Conservation (phyloP, 2,797 vertebrate species). For the Spea hammondii region DNA sequence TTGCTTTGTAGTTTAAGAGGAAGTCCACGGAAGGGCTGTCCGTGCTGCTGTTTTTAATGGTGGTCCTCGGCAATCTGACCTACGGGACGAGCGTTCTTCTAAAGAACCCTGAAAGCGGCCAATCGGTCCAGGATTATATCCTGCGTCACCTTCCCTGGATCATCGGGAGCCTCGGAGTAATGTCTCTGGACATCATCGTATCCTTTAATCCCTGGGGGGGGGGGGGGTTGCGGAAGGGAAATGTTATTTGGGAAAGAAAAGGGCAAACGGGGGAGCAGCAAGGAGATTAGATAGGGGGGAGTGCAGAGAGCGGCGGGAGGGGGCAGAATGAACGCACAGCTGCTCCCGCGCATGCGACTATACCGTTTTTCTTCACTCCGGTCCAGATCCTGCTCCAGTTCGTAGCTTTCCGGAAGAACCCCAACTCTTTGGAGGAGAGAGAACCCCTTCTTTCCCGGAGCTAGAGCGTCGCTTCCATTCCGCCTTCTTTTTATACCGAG, state of each 20-base stretch:
- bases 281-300: no score
- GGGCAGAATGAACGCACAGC: no score
- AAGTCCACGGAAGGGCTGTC: slow-evolving; percentile 88
- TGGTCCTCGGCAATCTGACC: slow-evolving; percentile 86
- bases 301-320: no score
- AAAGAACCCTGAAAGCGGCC: slow-evolving; percentile 82
- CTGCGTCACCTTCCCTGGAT: slow-evolving; percentile 94
- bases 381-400: slow-evolving; percentile 90
- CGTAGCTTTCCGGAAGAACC: slow-evolving; percentile 67
- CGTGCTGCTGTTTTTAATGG: slow-evolving; percentile 85
- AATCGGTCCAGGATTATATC: slow-evolving; percentile 76
- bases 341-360: background rate
- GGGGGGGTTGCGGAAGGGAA: no score
- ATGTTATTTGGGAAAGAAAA: no score
- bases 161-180: slow-evolving; percentile 89
- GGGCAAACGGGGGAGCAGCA: no score
- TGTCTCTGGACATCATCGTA: slow-evolving; percentile 82
- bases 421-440: slow-evolving; percentile 41
- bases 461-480: background rate
- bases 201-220: slow-evolving; percentile 62
- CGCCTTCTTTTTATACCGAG: background rate
- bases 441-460: slow-evolving; percentile 68
- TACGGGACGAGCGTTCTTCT: slow-evolving; percentile 87
- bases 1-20: slow-evolving; percentile 74
- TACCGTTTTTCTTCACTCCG: background rate